Percentiles rank a stretch among this genome's conserved stretches.
phyloP scores from a whole-genome alignment of 2,797 vertebrate species.

The Sciaenops ocellatus region DNA sequence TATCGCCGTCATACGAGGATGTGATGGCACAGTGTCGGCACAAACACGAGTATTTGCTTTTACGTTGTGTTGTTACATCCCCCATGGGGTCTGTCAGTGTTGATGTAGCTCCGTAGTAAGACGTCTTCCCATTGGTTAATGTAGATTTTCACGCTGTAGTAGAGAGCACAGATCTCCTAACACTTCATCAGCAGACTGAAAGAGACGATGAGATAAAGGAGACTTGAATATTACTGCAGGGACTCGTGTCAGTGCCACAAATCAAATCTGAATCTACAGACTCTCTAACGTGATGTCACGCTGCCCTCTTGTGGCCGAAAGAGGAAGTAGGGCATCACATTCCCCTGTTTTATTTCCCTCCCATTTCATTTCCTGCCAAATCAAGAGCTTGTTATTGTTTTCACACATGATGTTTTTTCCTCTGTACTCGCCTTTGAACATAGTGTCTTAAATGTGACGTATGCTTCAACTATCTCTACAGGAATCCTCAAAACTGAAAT shows the following conservation, averaged over 20 bases:
- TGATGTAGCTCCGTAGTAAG: background rate
- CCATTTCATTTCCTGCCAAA: conserved; percentile 26
- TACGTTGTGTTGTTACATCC: background rate
- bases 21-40: background rate
- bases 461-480: background rate
- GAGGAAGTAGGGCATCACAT: background rate
- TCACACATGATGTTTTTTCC: conserved; percentile 8
- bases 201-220: background rate
- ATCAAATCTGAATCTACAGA: background rate
- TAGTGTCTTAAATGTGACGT: background rate
- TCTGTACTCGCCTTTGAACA: conserved; percentile 7
- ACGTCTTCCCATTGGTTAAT: background rate
- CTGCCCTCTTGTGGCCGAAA: conserved; percentile 69
- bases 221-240: conserved; percentile 2
- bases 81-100: background rate
- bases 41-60: background rate
- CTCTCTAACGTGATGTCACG: background rate
- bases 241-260: background rate
- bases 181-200: background rate
- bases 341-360: background rate
- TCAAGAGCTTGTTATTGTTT: conserved; percentile 20
- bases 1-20: background rate
- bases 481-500: background rate
- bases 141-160: background rate
- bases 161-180: background rate